Conservation (phyloP, 2,797 vertebrate species). For the Aldrovandia affinis region DNA sequence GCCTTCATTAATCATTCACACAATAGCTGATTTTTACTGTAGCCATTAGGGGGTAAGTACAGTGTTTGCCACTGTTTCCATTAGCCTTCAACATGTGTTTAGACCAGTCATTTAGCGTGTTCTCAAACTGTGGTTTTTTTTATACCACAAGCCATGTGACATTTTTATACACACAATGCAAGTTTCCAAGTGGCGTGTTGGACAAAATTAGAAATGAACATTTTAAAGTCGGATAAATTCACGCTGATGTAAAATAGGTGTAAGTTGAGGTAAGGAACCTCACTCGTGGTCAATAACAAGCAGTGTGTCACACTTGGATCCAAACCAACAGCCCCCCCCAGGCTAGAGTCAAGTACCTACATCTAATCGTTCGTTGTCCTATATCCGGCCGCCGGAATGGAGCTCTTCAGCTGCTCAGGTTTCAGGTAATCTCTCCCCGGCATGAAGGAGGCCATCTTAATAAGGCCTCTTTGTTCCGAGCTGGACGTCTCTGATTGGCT, state of each 20-base stretch:
- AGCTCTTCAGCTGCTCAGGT: background rate
- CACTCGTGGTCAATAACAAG: background rate
- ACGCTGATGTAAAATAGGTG: no score
- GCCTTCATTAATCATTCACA: background rate
- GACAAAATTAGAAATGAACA: background rate
- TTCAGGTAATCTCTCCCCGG: constrained; percentile 7
- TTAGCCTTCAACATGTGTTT: background rate
- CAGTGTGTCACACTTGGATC: background rate
- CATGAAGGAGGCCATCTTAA: background rate
- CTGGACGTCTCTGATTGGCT: background rate
- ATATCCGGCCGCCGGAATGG: background rate
- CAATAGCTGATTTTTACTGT: background rate
- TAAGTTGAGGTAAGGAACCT: background rate
- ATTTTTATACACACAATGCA: background rate
- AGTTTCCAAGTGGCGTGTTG: background rate
- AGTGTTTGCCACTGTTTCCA: no score
- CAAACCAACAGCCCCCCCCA: background rate
- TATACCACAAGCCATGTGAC: background rate
- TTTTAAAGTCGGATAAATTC: background rate
- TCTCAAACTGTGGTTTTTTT: background rate
- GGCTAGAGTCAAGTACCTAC: background rate
- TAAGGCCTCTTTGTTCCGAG: background rate
- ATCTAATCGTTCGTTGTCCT: background rate
- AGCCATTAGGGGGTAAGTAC: no score
- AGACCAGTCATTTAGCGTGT: background rate